Base-by-base conservation (phyloP, 2,888 invertebrate genomes). In the Ethmia dodecea region DNA sequence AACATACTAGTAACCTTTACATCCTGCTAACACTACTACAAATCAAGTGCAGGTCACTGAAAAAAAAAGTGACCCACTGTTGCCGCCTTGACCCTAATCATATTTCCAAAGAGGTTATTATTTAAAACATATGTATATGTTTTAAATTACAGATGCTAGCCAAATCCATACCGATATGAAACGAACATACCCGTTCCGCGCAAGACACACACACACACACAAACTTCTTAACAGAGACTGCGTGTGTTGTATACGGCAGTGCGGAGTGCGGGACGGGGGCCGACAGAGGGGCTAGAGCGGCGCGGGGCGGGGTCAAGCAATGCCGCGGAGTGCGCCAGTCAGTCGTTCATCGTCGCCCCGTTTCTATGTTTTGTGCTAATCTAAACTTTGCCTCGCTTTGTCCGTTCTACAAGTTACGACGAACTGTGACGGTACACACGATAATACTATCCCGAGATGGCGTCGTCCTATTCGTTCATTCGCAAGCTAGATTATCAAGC, bases 191-290 rank as follows among this genome's bases (percentile, higher is more conserved):
- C 8, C 22, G 22, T 22, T n/a, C n/a, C n/a, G n/a, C n/a, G n/a
- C n/a, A 26, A 13, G 13, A 14, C 24, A 13, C 14, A 28, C 33
- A 26, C 28, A 24, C 34, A 34, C 28, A 24, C 6, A 15, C 14
- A 18, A 24, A 30, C 22, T 31, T 31, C 22, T 32, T 37, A 32
- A 18, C 28, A 37, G 31, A 32, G 37, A 37, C 13, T 18, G 24
- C 16, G 28, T 32, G 32, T 37, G 32, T 37, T 31, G 28, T 20
- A 14, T 13, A 10, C 12, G 26, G 0, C 4, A 11, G 10, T 13
- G 31, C 14, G 12, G 16, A 12, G 27, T n/a, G 28, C 18, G 33
- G 13, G 18, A 13, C 5, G 33, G 13, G 5, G 28, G 11, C 13
- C 22, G 28, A 12, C 27, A 11, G 12, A 26, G 26, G 26, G 26